phyloP scores from a whole-genome alignment of 2,113 vertebrate species.

The Colaptes auratus region DNA sequence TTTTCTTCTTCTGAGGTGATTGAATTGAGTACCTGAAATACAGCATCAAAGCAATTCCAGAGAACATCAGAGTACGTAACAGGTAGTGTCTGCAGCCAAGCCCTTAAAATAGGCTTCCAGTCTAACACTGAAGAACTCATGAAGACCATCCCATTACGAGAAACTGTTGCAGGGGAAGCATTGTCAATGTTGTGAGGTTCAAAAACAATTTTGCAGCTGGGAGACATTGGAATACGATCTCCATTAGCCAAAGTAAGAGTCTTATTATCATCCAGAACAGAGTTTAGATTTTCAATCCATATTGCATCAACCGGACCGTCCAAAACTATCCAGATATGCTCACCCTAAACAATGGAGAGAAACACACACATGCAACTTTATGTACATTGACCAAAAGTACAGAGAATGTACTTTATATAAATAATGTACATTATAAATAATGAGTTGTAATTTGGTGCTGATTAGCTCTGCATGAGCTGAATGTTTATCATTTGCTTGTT shows the following conservation, averaged over 20 bases:
- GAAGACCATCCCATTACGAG: conserved; percentile 97
- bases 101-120: conserved; percentile 93
- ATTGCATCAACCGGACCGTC: conserved; percentile 96
- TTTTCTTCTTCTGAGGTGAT: neutral
- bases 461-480: neutral
- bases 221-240: conserved; percentile 95
- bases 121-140: conserved; percentile 95
- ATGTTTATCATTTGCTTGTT: neutral
- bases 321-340: conserved; percentile 95
- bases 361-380: neutral
- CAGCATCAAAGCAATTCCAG: conserved; percentile 74
- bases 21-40: conserved; percentile 79
- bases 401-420: neutral
- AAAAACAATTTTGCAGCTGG: conserved; percentile 94
- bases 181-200: conserved; percentile 98
- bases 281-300: conserved; percentile 99
- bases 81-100: conserved; percentile 78
- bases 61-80: conserved; percentile 70
- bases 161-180: conserved; percentile 94
- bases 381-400: neutral
- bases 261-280: conserved; percentile 95
- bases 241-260: conserved; percentile 95
- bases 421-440: neutral
- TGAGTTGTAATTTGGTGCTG: neutral
- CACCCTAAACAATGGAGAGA: conserved; percentile 76